Percentiles rank a stretch among this genome's conserved stretches.
Evolutionary conservation across 2,797 vertebrate species (phyloP).

Genomic region (Ambastaia sidthimunki): DNA sequence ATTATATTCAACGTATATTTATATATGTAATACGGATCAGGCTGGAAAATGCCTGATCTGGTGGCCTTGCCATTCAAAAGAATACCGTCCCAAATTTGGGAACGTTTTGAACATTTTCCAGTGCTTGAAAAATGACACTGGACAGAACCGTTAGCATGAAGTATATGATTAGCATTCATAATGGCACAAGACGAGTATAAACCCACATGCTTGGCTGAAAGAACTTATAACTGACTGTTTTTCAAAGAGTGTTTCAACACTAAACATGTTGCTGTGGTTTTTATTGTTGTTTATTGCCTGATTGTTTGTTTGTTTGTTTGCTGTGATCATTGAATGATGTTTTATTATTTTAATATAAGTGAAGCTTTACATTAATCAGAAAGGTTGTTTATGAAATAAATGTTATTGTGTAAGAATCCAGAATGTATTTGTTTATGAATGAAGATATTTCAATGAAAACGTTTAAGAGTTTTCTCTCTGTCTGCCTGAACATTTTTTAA

Average conservation of each 20-base stretch:
- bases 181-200: neutral
- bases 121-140: neutral
- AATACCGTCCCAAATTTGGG: slow-evolving; percentile 49
- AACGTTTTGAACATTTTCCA: neutral
- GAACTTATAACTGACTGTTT: neutral
- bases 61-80: slow-evolving; percentile 60
- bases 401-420: slow-evolving; percentile 23
- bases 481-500: slow-evolving; percentile 38
- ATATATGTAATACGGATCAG: slow-evolving; percentile 17
- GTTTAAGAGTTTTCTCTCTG: slow-evolving; percentile 55
- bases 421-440: slow-evolving; percentile 29
- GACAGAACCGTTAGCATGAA: neutral
- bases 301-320: slow-evolving; percentile 49
- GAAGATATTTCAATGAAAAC: slow-evolving; percentile 4
- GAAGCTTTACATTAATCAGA: slow-evolving; percentile 28
- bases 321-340: slow-evolving; percentile 61
- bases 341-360: slow-evolving; percentile 40
- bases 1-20: slow-evolving; percentile 17
- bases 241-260: neutral
- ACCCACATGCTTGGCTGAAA: neutral
- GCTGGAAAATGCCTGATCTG: slow-evolving; percentile 72
- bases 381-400: slow-evolving; percentile 22
- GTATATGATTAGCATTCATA: neutral
- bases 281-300: slow-evolving; percentile 60
- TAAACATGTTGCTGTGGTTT: neutral